phyloP scores from a whole-genome alignment of 2,113 vertebrate genomes.

The Paradisaea rubra region DNA sequence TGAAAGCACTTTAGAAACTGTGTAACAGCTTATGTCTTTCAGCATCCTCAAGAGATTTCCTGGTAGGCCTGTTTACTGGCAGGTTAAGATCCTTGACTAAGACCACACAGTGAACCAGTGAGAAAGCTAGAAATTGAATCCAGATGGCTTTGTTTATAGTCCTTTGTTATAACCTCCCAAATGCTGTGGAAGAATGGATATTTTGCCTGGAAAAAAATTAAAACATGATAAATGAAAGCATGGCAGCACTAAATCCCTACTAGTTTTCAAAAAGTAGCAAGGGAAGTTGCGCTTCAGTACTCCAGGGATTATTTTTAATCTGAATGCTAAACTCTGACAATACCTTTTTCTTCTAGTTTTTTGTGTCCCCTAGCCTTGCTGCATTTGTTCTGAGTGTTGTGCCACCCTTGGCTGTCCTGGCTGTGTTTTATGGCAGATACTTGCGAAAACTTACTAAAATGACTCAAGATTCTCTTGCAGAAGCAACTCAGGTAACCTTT shows the following conservation, averaged over 20 bases:
- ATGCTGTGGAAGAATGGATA: not conserved
- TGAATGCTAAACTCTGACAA: not conserved
- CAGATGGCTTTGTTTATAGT: not conserved
- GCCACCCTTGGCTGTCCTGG: constrained; percentile 82
- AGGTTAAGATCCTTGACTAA: not conserved
- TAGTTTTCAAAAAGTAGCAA: not conserved
- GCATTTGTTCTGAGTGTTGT: constrained; percentile 88
- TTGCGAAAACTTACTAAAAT: constrained; percentile 85
- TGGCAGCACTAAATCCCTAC: not conserved
- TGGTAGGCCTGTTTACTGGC: not conserved
- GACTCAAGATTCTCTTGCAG: constrained; percentile 91
- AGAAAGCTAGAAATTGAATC: constrained; percentile 16
- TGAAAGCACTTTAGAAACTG: not conserved
- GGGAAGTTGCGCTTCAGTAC: not conserved
- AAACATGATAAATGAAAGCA: not conserved
- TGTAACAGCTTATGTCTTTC: not conserved
- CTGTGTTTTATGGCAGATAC: constrained; percentile 87
- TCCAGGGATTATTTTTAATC: not conserved
- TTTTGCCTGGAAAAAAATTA: not conserved
- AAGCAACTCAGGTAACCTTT: constrained; percentile 85
- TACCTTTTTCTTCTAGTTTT: constrained; percentile 77
- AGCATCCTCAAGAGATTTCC: not conserved
- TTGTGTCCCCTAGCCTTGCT: constrained; percentile 88
- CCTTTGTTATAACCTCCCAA: not conserved
- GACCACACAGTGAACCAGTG: not conserved